Evolutionary conservation across 2,888 invertebrate species (phyloP), one percentile per base, ranked within the genome.

Genomic region (Protonemura montana): DNA sequence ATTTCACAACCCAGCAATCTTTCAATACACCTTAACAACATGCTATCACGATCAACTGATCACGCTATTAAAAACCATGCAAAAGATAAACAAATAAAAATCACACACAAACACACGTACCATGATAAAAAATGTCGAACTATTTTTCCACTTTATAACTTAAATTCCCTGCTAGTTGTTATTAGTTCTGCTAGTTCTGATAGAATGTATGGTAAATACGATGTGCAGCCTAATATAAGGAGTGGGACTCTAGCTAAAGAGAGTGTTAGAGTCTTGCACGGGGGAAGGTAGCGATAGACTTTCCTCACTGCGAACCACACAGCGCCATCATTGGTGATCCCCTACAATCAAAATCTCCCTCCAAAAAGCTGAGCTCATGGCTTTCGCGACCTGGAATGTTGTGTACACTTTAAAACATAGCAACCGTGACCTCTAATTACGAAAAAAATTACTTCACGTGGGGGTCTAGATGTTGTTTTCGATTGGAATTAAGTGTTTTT

Each of bases 211-310:
- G 30, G 30, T 81, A 28, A 28, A 30, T 7, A n/a, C 30, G 29
- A 16, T 13, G 81, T n/a, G 7, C 27, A 29, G 81, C 81, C 81
- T 81, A 81, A 30, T 81, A 81, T 81, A 81, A 10, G 28, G 81
- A 81, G 81, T 10, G 13, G 28, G 26, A 13, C 78, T 10, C 78
- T 59, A 59, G 59, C 59, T 21, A 13, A 59, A 59, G 59, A 59
- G 59, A 59, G 59, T 59, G 59, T 59, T 3, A 3, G 5, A 35
- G 35, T 13, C 3, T 59, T 59, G 59, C 59, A 59, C 59, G 59
- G 59, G 59, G 59, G 59, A 59, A 59, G 59, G 16, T 59, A 21
- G 21, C 1, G 59, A 3, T 21, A 21, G 59, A 59, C 59, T 59
- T 59, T 59, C 35, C 35, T 35, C 59, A 59, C 13, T 41, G 41